These are phyloP conservation scores for Melanotaenia parkinsoni DNA, from an alignment of 2,797 vertebrate genomes.

Conservation along the genomic window DNA sequence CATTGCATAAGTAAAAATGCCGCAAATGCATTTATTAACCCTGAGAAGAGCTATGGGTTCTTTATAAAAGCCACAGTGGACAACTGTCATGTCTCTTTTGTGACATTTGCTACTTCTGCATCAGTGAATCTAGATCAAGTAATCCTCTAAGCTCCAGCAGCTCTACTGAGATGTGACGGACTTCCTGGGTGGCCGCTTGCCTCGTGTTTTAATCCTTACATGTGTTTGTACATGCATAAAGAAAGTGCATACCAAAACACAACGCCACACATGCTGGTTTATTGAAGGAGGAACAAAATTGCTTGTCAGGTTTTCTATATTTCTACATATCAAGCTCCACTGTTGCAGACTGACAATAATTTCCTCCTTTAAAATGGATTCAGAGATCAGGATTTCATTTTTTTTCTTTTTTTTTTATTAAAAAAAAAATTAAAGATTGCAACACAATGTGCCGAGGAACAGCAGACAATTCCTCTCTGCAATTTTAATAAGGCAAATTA, in stretches of 20 bases:
- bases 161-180: conserved; percentile 46
- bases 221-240: conserved; percentile 24
- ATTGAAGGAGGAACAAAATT: conserved; percentile 7
- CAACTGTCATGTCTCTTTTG: conserved; percentile 57
- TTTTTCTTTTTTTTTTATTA: neutral
- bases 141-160: conserved; percentile 47
- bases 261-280: conserved; percentile 9
- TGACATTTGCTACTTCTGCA: conserved; percentile 47
- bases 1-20: conserved; percentile 11
- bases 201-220: conserved; percentile 20
- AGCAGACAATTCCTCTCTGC: conserved; percentile 56
- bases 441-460: conserved; percentile 24
- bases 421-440: conserved; percentile 17
- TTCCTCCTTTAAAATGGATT: conserved; percentile 10
- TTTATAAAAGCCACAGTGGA: conserved; percentile 55
- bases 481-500: conserved; percentile 69
- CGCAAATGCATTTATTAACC: conserved; percentile 36
- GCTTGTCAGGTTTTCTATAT: neutral
- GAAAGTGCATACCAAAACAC: conserved; percentile 16
- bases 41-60: conserved; percentile 49
- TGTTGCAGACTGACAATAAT: conserved; percentile 5
- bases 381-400: conserved; percentile 20
- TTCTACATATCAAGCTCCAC: conserved; percentile 5
- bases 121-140: conserved; percentile 60
- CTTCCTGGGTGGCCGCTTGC: conserved; percentile 44